These are phyloP conservation scores for Venustaconcha ellipsiformis DNA, from an alignment of 1,140 invertebrate species.

Conservation along the genomic window DNA sequence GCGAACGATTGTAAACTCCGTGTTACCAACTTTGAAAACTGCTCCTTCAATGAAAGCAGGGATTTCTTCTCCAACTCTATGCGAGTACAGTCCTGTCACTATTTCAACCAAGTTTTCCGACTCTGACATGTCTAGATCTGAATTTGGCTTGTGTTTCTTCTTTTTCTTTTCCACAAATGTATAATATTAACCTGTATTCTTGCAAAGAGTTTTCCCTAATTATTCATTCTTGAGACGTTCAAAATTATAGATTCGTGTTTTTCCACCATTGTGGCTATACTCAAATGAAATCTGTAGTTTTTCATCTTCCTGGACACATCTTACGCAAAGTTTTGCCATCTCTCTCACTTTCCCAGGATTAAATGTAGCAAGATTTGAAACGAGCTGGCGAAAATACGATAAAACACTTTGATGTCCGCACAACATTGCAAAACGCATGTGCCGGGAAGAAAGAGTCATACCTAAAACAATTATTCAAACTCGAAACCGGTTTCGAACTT, in stretches of 20 bases:
- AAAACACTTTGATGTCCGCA: too few species aligned
- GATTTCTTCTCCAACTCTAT: conserved; percentile 21
- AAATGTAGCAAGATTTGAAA: too few species aligned
- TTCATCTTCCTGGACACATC: conserved; percentile 36
- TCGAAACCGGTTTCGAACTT: too few species aligned
- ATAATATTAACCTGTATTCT: conserved; percentile 39
- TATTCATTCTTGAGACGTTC: conserved; percentile 43
- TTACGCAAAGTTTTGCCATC: conserved; percentile 44
- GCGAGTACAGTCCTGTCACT: conserved; percentile 15
- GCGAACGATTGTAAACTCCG: conserved; percentile 75
- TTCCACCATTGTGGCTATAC: conserved; percentile 29
- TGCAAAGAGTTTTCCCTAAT: conserved; percentile 37
- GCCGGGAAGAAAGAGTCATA: too few species aligned
- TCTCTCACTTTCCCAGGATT: too few species aligned
- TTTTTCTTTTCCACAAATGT: conserved; percentile 44
- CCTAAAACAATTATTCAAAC: too few species aligned
- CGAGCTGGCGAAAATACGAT: too few species aligned
- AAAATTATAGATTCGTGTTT: conserved; percentile 37
- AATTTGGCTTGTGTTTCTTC: conserved; percentile 23
- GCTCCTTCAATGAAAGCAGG: conserved; percentile 55
- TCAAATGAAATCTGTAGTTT: conserved; percentile 41
- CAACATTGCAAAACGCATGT: too few species aligned
- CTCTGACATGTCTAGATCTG: conserved; percentile 1
- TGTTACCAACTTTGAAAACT: conserved; percentile 68
- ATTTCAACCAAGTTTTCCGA: conserved; percentile 9